Percentiles rank a stretch among this genome's conserved stretches.
Evolutionary conservation across 2,113 vertebrate genomes (phyloP).

Genomic region (Sinocyclocheilus anshuiensis): DNA sequence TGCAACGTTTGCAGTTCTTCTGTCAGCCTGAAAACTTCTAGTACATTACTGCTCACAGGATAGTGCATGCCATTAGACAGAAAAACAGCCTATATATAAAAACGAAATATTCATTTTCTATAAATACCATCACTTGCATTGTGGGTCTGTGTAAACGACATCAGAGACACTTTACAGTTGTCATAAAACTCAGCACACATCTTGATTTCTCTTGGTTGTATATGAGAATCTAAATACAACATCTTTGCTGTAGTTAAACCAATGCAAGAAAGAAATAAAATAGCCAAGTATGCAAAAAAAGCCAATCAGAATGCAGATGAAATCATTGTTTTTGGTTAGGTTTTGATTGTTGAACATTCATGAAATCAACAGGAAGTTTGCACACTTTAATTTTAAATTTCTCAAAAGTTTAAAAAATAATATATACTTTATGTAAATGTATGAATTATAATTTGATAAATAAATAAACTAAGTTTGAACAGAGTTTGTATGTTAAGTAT

Average conservation of each 20-base stretch:
- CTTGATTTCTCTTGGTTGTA: not conserved
- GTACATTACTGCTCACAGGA: not conserved
- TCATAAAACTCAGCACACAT: slow-evolving; percentile 1
- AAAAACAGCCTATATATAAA: not conserved
- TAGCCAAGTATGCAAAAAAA: not conserved
- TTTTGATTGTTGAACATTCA: too few relatives aligned
- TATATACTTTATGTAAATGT: too few relatives aligned
- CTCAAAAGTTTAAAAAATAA: not conserved
- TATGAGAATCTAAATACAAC: too few relatives aligned
- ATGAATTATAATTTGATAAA: too few relatives aligned
- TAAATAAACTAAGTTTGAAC: too few relatives aligned
- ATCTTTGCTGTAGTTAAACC: not conserved
- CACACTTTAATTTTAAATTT: not conserved
- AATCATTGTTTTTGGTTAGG: not conserved
- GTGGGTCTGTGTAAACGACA: not conserved
- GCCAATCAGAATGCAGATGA: not conserved
- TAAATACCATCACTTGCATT: not conserved
- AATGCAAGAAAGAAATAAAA: not conserved
- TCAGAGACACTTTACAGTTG: not conserved
- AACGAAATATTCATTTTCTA: not conserved
- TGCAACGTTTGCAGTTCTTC: slow-evolving; percentile 49
- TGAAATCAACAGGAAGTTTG: not conserved
- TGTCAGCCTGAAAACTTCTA: slow-evolving; percentile 19
- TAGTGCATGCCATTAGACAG: not conserved
- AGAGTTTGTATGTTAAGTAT: too few relatives aligned